Percentiles rank a stretch among this genome's conserved stretches.
Conservation (phyloP, 2,797 vertebrate species). For the Steatocranus sp. region DNA sequence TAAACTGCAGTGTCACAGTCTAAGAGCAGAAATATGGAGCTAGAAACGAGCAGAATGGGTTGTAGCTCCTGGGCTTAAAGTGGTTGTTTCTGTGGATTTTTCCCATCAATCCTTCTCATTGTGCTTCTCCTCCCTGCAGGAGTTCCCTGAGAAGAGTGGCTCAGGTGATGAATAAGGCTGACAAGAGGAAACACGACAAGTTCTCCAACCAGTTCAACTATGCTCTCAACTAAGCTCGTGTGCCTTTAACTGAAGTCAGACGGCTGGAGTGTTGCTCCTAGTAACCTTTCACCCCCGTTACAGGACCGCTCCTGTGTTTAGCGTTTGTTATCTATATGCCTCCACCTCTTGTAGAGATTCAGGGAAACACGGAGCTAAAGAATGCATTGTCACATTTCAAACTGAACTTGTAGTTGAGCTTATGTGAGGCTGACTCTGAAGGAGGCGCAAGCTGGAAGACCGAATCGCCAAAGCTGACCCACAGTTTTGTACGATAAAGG, state of each 20-base stretch:
- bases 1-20: accelerated
- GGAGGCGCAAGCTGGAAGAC: not conserved
- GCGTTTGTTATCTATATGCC: not conserved
- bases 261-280: not conserved
- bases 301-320: accelerated
- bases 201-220: conserved; percentile 99
- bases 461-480: accelerated
- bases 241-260: not conserved
- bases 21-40: not conserved
- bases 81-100: not conserved
- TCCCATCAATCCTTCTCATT: not conserved
- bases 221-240: conserved; percentile 78
- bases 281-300: not conserved
- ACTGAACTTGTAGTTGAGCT: accelerated
- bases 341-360: not conserved
- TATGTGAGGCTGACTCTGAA: not conserved
- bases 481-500: not conserved
- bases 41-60: not conserved
- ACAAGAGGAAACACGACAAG: conserved; percentile 90
- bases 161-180: conserved; percentile 83
- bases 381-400: not conserved
- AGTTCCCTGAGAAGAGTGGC: conserved; percentile 81
- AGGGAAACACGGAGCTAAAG: not conserved
- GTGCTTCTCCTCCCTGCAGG: conserved; percentile 56
- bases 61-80: not conserved